Base-by-base conservation (phyloP, 2,888 invertebrate species). In the Orthonychiurus folsomi region DNA sequence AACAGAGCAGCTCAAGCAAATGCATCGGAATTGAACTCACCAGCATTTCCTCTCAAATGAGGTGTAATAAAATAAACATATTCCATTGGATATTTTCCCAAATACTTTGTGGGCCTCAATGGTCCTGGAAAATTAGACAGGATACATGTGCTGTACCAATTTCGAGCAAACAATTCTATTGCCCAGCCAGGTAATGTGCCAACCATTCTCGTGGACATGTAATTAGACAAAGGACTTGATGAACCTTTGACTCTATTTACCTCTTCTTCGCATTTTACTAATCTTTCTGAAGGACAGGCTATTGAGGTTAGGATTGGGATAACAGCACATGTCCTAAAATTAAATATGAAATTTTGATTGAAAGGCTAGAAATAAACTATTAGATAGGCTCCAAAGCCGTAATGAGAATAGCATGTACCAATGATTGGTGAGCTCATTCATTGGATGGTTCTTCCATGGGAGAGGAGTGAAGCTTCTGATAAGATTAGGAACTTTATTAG, bases 381-480 rank as follows among this genome's bases (percentile, higher is more conserved):
- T 47, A 12, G 47, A 47, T 47, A n/a, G n/a, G n/a, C n/a, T n/a
- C n/a, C n/a, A n/a, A n/a, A n/a, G n/a, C n/a, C n/a, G 52, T 52
- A 20, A 20, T 56, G 9, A 56, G 24, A 26, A 56, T 24, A 21
- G n/a, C n/a, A n/a, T n/a, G 20, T 24, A 59, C 59, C 59, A 59
- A 20, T 59, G 59, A 50, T 59, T 59, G 5, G 26, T 48, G 9
- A 59, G 59, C 26, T 47, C 37, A 20, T 59, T 48, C 25, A 50
- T 59, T 9, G 59, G 59, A 50, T 59, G 59, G 26, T 48, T 48
- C 37, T 50, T 59, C 59, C 59, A 59, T 9, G 59, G 59, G 50
- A 59, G 50, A 37, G 59, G 59, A 20, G 59, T 26, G 50, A 59
- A 50, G 20, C 59, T 37, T n/a, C 59, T 3, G 3, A 59, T 20